phyloP scores from a whole-genome alignment of 2,888 invertebrate genomes.

The Napeogenes inachia region DNA sequence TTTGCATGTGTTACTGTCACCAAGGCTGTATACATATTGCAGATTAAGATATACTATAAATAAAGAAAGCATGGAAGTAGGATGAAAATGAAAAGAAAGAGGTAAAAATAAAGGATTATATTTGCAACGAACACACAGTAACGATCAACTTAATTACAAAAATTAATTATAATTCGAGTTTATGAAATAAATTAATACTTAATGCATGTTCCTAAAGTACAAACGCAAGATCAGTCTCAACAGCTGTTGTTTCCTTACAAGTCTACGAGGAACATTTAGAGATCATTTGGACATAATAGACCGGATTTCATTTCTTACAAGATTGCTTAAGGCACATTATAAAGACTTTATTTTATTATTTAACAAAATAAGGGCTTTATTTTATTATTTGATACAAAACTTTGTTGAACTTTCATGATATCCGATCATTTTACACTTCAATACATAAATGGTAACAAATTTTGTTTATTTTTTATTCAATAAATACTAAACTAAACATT shows the following conservation, averaged over 20 bases:
- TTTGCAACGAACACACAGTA: conserved; percentile 77
- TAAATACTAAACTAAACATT: conserved; percentile 12
- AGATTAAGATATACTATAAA: conserved; percentile 52
- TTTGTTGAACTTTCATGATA: conserved; percentile 14
- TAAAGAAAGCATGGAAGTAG: conserved; percentile 71
- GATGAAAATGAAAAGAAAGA: conserved; percentile 76
- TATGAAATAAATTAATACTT: conserved; percentile 54
- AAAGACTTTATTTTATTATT: background rate
- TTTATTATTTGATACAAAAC: background rate
- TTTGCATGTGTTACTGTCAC: conserved; percentile 67
- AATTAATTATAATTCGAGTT: conserved; percentile 48
- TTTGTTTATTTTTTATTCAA: background rate
- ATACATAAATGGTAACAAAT: conserved; percentile 13
- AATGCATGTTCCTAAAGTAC: conserved; percentile 44
- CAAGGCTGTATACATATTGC: conserved; percentile 65
- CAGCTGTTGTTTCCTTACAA: conserved; percentile 44
- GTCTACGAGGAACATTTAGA: conserved; percentile 65
- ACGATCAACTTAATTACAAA: conserved; percentile 69
- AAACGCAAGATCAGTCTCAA: conserved; percentile 44
- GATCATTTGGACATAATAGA: conserved; percentile 51
- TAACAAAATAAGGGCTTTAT: background rate
- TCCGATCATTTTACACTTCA: conserved; percentile 25
- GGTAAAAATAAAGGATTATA: conserved; percentile 76
- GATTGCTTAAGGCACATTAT: background rate
- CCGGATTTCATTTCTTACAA: conserved; percentile 23